phyloP scores from a whole-genome alignment of 2,888 invertebrate species.

The Polyommatus icarus region DNA sequence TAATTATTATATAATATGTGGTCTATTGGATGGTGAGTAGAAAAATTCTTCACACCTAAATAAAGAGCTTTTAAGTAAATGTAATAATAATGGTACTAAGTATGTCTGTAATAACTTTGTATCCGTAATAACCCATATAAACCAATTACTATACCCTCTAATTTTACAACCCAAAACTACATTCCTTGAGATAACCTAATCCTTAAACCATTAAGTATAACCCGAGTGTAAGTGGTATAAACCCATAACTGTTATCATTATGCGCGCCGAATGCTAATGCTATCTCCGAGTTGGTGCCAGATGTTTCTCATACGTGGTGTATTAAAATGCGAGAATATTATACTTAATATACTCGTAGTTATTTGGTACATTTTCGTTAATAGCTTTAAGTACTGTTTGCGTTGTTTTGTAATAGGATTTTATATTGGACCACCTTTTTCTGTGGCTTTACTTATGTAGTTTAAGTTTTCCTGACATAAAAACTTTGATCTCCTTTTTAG shows the following conservation, averaged over 20 bases:
- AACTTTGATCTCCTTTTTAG: no score
- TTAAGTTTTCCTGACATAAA: no score
- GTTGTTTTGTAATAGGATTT: not conserved
- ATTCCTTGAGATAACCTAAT: constrained; percentile 27
- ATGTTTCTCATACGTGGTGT: constrained; percentile 25
- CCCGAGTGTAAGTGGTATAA: constrained; percentile 4
- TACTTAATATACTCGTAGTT: not conserved
- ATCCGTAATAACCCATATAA: no score
- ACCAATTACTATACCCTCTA: not conserved
- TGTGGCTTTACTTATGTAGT: no score
- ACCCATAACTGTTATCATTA: constrained; percentile 35
- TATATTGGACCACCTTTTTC: no score
- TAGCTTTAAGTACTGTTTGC: not conserved
- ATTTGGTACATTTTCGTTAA: not conserved
- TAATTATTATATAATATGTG: no score
- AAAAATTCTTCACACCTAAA: no score
- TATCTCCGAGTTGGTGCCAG: constrained; percentile 27
- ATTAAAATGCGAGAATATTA: not conserved
- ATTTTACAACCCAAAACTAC: not conserved
- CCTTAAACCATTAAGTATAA: constrained; percentile 7
- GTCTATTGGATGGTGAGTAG: no score
- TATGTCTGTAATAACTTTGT: no score
- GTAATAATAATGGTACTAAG: no score
- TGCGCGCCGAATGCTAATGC: constrained; percentile 37
- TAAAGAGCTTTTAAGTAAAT: no score